A percentile compares a stretch with the other conserved stretches of the same genome.
These are phyloP conservation scores for Pseudomyrmex cubaensis DNA, from an alignment of 1,140 invertebrate genomes.

Conservation along the genomic window DNA sequence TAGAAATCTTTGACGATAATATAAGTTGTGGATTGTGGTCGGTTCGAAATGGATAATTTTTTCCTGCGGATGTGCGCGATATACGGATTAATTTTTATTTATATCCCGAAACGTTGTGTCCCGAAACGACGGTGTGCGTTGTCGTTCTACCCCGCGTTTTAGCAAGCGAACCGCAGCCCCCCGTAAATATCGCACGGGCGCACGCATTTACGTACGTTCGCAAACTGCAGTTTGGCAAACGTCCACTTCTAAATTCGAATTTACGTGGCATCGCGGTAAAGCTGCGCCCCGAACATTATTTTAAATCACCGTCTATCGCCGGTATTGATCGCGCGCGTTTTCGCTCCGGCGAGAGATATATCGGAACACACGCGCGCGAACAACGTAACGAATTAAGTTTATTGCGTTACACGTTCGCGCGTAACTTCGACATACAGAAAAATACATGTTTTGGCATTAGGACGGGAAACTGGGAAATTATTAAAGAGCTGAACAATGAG, in stretches of 20 bases:
- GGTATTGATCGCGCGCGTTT: constrained; percentile 47
- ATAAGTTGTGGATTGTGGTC: constrained; percentile 24
- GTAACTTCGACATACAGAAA: not conserved
- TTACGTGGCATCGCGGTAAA: constrained; percentile 58
- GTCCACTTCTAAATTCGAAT: constrained; percentile 62
- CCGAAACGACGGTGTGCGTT: not conserved
- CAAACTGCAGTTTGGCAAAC: constrained; percentile 60
- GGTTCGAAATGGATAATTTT: not conserved
- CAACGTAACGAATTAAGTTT: constrained; percentile 52
- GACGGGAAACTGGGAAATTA: not conserved
- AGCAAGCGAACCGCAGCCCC: constrained; percentile 37
- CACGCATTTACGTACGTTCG: constrained; percentile 56
- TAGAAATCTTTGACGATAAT: not conserved
- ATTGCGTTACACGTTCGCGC: constrained; percentile 14
- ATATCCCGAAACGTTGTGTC: constrained; percentile 2
- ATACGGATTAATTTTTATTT: constrained; percentile 53
- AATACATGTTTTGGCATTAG: constrained; percentile 31
- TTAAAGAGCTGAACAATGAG: constrained; percentile 5
- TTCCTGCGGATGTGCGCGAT: not conserved
- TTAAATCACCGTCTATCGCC: constrained; percentile 60
- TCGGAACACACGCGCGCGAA: constrained; percentile 12
- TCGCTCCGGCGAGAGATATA: constrained; percentile 5
- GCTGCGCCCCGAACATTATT: constrained; percentile 46
- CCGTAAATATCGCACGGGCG: constrained; percentile 50
- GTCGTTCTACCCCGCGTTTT: constrained; percentile 28